Evolutionary conservation across 2,888 invertebrate genomes (phyloP).

Genomic region (Pogonocherus hispidulus): DNA sequence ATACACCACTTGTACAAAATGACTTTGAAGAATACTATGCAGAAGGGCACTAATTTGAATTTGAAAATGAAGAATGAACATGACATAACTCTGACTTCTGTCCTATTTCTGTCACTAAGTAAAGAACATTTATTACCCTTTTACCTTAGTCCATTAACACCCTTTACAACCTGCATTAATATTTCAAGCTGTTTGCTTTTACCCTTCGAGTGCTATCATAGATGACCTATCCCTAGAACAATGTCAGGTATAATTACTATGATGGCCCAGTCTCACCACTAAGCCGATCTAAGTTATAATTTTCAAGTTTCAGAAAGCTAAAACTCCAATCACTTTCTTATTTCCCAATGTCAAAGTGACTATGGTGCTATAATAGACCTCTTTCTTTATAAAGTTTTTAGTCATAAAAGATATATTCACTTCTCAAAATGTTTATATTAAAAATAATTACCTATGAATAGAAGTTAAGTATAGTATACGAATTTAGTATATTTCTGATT

Average conservation of each 20-base stretch:
- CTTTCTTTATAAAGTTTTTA: too few species aligned
- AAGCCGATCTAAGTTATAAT: background rate
- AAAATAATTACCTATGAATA: too few species aligned
- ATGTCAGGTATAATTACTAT: background rate
- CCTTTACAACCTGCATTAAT: background rate
- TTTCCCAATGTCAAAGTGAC: too few species aligned
- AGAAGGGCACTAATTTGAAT: too few species aligned
- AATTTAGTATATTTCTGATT: too few species aligned
- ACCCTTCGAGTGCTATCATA: background rate
- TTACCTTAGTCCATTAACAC: background rate
- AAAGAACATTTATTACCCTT: background rate
- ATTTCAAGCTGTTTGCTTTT: background rate
- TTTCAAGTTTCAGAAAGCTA: background rate
- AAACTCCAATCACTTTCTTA: background rate
- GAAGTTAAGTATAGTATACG: too few species aligned
- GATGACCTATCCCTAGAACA: background rate
- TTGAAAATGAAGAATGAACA: too few species aligned
- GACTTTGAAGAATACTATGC: too few species aligned
- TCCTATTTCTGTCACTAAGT: background rate
- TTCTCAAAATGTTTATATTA: too few species aligned
- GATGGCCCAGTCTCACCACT: background rate
- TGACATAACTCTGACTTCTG: background rate
- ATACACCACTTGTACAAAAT: too few species aligned
- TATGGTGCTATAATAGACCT: too few species aligned
- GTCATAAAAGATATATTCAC: too few species aligned